Evolutionary conservation across 1,140 invertebrate species (phyloP).

Genomic region (Diachasma alloeum): DNA sequence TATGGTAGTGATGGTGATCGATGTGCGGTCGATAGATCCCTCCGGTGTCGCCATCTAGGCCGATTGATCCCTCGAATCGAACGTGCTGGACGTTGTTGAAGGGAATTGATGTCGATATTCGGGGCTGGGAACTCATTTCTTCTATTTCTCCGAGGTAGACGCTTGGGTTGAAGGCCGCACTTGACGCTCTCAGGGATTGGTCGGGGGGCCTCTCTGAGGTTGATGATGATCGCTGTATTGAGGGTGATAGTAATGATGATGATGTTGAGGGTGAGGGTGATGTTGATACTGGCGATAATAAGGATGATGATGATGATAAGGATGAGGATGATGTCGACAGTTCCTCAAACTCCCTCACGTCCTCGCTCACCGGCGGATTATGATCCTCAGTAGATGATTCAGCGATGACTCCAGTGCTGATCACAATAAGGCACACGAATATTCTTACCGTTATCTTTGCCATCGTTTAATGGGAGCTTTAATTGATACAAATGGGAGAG

Average conservation of each 20-base stretch:
- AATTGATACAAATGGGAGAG: background rate
- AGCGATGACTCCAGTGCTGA: background rate
- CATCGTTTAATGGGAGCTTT: background rate
- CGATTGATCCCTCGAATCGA: slow-evolving; percentile 36
- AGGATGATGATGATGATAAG: background rate
- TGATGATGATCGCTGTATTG: background rate
- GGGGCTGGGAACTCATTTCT: slow-evolving; percentile 4
- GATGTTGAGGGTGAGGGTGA: background rate
- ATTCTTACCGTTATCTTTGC: background rate
- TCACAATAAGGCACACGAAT: background rate
- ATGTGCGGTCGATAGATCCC: background rate
- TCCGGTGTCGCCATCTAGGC: slow-evolving; percentile 9
- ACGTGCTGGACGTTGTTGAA: slow-evolving; percentile 42
- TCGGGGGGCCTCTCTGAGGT: background rate
- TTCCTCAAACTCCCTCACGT: background rate
- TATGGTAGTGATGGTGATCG: slow-evolving; percentile 25
- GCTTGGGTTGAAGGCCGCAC: slow-evolving; percentile 43
- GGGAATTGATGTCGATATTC: slow-evolving; percentile 25
- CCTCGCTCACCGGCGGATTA: background rate
- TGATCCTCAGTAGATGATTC: background rate
- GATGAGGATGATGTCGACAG: background rate
- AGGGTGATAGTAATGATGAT: background rate
- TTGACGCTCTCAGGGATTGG: background rate
- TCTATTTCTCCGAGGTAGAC: slow-evolving; percentile 48
- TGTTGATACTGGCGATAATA: background rate